Percentiles rank a stretch among this genome's conserved stretches.
These are phyloP conservation scores for Nysson spinosus DNA, from an alignment of 2,888 invertebrate species.

Conservation along the genomic window DNA sequence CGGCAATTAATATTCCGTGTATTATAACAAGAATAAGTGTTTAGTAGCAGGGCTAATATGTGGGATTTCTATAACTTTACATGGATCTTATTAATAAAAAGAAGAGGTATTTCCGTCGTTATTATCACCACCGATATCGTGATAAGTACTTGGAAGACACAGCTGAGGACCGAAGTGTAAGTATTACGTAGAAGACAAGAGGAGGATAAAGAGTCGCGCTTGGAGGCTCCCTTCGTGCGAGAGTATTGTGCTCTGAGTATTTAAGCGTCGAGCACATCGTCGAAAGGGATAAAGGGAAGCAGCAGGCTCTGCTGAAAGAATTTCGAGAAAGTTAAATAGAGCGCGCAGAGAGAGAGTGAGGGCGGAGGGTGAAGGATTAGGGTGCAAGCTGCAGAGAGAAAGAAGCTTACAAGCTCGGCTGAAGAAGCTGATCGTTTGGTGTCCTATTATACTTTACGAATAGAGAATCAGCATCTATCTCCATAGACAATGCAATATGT, in stretches of 20 bases:
- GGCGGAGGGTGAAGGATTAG: slow-evolving; percentile 45
- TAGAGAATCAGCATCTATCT: too few relatives aligned
- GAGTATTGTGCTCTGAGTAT: slow-evolving; percentile 43
- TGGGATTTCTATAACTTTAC: too few relatives aligned
- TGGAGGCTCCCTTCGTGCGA: slow-evolving; percentile 17
- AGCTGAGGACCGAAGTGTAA: slow-evolving; percentile 21
- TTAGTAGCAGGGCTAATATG: too few relatives aligned
- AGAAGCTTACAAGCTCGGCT: slow-evolving; percentile 47
- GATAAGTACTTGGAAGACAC: not conserved
- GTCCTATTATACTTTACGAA: slow-evolving; percentile 38
- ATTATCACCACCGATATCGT: not conserved
- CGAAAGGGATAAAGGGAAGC: slow-evolving; percentile 47
- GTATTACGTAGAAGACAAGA: slow-evolving; percentile 27
- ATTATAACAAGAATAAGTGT: too few relatives aligned
- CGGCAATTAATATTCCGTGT: too few relatives aligned
- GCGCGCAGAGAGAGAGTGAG: slow-evolving; percentile 57
- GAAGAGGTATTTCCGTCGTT: too few relatives aligned
- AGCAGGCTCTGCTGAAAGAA: slow-evolving; percentile 43
- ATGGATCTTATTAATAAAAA: too few relatives aligned
- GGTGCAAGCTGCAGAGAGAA: slow-evolving; percentile 37
- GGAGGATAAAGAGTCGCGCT: slow-evolving; percentile 43
- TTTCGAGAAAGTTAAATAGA: slow-evolving; percentile 48
- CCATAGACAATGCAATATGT: too few relatives aligned
- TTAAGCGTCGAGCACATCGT: slow-evolving; percentile 53
- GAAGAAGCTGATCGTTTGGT: slow-evolving; percentile 47